phyloP scores from a whole-genome alignment of 2,888 invertebrate species.

The Mesorhabditis spiculigera region DNA sequence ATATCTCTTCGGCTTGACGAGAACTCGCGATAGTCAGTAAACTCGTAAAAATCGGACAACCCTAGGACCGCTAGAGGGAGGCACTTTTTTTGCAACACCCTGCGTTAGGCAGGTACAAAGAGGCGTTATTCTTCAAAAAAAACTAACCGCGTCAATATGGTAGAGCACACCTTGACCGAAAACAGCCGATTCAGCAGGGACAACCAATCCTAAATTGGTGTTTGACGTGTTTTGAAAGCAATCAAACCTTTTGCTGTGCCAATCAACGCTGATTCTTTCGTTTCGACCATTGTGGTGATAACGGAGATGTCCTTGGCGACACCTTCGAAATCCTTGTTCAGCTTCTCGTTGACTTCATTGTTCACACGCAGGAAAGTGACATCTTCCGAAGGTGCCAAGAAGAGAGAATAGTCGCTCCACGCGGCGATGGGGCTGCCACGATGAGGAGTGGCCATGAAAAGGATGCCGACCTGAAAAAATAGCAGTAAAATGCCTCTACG shows the following conservation, averaged over 20 bases:
- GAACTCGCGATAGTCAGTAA: too few species aligned
- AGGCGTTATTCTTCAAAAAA: neutral
- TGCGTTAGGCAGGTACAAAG: slow-evolving; percentile 12
- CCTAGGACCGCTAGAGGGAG: neutral
- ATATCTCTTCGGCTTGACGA: too few species aligned
- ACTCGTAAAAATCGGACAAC: neutral
- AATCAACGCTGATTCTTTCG: slow-evolving; percentile 38
- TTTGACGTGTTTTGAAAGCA: neutral
- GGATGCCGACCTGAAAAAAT: slow-evolving; percentile 34
- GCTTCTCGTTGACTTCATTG: slow-evolving; percentile 39
- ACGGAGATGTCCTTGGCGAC: slow-evolving; percentile 38
- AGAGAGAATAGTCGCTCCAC: slow-evolving; percentile 29
- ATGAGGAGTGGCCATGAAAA: slow-evolving; percentile 55
- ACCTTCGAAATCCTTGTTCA: slow-evolving; percentile 43
- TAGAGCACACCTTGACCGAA: slow-evolving; percentile 45
- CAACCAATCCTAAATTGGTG: slow-evolving; percentile 30
- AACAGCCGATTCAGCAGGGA: slow-evolving; percentile 47
- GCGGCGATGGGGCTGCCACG: slow-evolving; percentile 47
- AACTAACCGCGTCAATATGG: slow-evolving; percentile 35
- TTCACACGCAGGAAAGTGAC: slow-evolving; percentile 38
- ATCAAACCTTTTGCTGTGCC: slow-evolving; percentile 17
- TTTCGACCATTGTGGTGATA: slow-evolving; percentile 47
- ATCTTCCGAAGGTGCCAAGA: slow-evolving; percentile 47
- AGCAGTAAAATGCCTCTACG: neutral
- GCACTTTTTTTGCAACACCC: too few species aligned